Evolutionary conservation across 1,140 invertebrate genomes (phyloP), one percentile per base, ranked within the genome.

Genomic region (Batillaria attramentaria): DNA sequence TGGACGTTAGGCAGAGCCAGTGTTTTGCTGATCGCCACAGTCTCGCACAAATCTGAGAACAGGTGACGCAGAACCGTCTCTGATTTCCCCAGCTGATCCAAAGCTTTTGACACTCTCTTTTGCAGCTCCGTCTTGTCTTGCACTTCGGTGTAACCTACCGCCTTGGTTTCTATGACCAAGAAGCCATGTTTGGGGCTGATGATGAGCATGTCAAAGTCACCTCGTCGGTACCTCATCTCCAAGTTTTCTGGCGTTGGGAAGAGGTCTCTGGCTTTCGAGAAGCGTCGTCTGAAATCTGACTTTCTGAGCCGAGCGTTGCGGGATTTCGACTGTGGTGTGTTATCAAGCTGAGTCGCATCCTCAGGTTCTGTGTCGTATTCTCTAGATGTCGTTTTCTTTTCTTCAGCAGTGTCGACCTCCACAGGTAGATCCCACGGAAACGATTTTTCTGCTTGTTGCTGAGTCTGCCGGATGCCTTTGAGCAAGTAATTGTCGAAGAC

Each of bases 171-270:
- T 50, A 73, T 54, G 72, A 73, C 72, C 28, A 73, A 20, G 50
- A n/a, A 37, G 10, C 72, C 72, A 33, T 57, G 46, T 3, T n/a
- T 6, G 3, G 20, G 46, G 41, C 72, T 73, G 31, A 73, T 31
- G 72, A 73, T 57, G 46, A 73, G 72, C 16, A 39, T 13, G 50
- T 73, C 72, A 24, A 73, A 73, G 54, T 73, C 72, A n/a, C 72
- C 72, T 13, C 72, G 46, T 24, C 39, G 8, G 2, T 0, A 10
- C 16, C 39, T 5, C 10, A 16, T n/a, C 10, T n/a, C 72, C 43
- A 73, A 35, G 46, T 60, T 31, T 20, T 31, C 2, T 2, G 46
- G 72, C 10, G 28, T 54, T 1, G 46, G 33, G 35, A 73, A 73
- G 1, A 73, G 18, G 46, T 28, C 16, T 31, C 46, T 31, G 0